These are phyloP conservation scores for Lepus americanus DNA, from an alignment of 2,113 vertebrate species.

Conservation along the genomic window DNA sequence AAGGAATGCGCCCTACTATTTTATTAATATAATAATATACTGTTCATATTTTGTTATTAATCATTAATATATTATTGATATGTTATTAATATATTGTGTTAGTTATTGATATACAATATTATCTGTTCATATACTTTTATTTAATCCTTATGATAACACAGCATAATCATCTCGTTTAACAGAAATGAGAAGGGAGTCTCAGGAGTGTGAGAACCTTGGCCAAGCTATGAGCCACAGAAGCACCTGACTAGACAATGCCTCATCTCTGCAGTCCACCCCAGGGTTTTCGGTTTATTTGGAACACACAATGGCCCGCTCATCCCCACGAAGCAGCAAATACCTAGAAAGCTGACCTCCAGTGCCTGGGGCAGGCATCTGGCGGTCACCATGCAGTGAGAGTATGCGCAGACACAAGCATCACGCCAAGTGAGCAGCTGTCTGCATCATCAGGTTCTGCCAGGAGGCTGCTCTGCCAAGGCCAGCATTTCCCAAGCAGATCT, in stretches of 20 bases:
- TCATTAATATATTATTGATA: too few species aligned
- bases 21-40: neutral
- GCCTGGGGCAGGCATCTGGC: neutral
- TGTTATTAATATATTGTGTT: too few species aligned
- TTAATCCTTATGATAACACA: neutral
- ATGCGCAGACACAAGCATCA: neutral
- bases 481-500: neutral
- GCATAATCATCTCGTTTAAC: neutral
- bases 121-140: neutral
- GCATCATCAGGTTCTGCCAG: slow-evolving; percentile 56
- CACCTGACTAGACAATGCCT: neutral
- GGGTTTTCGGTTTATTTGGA: neutral
- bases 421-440: slow-evolving; percentile 33
- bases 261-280: neutral
- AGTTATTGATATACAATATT: too few species aligned
- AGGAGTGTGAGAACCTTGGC: too few species aligned
- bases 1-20: neutral
- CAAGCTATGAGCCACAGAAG: neutral
- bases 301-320: neutral
- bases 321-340: neutral
- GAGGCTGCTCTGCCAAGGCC: neutral
- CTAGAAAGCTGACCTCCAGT: slow-evolving; percentile 54
- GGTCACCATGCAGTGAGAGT: slow-evolving; percentile 11
- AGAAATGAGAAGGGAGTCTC: neutral
- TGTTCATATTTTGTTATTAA: too few species aligned